These are phyloP conservation scores for Clusia tigrina DNA, from an alignment of 2,888 invertebrate genomes.

Conservation along the genomic window DNA sequence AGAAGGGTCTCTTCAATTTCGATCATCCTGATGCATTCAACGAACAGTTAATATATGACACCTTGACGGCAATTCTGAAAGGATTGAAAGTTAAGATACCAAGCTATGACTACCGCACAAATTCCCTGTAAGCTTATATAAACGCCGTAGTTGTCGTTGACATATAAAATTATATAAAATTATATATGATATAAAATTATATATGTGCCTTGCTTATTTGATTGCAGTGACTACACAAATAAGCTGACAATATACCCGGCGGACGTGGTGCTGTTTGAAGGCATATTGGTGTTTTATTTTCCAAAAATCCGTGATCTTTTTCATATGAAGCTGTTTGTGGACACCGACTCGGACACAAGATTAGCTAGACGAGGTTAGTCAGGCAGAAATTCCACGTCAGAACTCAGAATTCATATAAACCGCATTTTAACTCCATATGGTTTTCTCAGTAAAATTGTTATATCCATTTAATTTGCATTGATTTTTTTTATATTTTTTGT, in stretches of 20 bases:
- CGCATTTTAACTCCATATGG: no score
- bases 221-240: slow-evolving; percentile 70
- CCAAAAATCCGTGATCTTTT: slow-evolving; percentile 93
- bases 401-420: background rate
- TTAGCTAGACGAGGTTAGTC: slow-evolving; percentile 88
- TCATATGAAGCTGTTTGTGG: slow-evolving; percentile 99
- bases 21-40: slow-evolving; percentile 99
- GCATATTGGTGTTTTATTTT: slow-evolving; percentile 97
- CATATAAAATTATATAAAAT: no score
- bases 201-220: background rate
- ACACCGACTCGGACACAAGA: slow-evolving; percentile 98
- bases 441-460: no score
- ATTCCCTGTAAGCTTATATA: slow-evolving; percentile 77
- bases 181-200: no score
- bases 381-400: background rate
- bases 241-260: slow-evolving; percentile 88
- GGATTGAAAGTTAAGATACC: slow-evolving; percentile 91
- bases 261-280: slow-evolving; percentile 97
- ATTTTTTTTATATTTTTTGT: background rate
- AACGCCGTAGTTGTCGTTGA: no score
- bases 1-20: slow-evolving; percentile 94
- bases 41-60: slow-evolving; percentile 81
- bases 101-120: slow-evolving; percentile 90
- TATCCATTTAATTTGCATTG: background rate
- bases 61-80: slow-evolving; percentile 81